Percentiles rank a stretch among this genome's conserved stretches.
These are phyloP conservation scores for Panthera tigris DNA, from an alignment of 2,113 vertebrate genomes.

Conservation along the genomic window DNA sequence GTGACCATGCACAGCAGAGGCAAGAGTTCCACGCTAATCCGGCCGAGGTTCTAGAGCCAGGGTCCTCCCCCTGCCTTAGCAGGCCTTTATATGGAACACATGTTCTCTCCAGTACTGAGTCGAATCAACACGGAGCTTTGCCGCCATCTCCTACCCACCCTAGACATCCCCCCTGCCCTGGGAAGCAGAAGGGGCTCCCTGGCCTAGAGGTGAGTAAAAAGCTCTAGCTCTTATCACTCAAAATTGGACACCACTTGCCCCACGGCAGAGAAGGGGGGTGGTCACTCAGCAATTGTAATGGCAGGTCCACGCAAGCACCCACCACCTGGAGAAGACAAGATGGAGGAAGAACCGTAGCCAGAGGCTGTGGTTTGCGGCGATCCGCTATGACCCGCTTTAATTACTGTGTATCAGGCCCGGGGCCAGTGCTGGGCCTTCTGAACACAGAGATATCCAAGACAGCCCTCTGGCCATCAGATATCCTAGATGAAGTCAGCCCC, in stretches of 20 bases:
- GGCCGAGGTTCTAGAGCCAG: neutral
- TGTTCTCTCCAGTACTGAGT: neutral
- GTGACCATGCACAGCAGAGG: neutral
- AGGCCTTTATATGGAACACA: neutral
- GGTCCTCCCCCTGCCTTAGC: neutral
- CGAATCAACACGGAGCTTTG: neutral
- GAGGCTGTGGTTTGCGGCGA: neutral
- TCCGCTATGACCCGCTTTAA: accelerated
- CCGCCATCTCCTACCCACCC: accelerated
- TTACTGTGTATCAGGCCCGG: accelerated
- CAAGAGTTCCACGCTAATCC: neutral
- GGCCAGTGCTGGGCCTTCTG: neutral
- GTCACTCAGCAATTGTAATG: neutral
- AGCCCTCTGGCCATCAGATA: neutral
- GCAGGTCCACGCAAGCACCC: neutral
- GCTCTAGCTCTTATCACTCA: neutral
- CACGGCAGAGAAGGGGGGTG: neutral
- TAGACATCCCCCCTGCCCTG: neutral
- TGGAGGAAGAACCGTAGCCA: neutral
- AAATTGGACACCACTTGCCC: neutral
- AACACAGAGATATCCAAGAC: accelerated
- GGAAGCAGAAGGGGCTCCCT: neutral
- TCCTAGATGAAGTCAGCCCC: neutral
- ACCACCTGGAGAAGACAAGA: neutral
- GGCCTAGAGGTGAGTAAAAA: neutral